phyloP scores from a whole-genome alignment of 2,797 vertebrate species.

The Staurois parvus region DNA sequence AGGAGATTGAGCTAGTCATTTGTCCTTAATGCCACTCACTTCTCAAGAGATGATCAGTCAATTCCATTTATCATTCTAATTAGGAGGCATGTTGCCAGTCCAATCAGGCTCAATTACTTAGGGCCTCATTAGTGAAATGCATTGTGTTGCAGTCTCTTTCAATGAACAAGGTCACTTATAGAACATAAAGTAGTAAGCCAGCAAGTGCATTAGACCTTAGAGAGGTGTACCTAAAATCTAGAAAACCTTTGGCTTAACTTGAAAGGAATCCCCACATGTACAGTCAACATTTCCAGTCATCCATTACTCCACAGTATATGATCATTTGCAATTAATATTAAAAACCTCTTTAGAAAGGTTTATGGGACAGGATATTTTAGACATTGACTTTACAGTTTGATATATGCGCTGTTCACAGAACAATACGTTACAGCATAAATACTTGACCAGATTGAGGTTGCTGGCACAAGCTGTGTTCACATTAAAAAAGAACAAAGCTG shows the following conservation, averaged over 20 bases:
- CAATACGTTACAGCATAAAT: constrained; percentile 21
- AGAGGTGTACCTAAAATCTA: constrained; percentile 60
- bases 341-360: constrained; percentile 14
- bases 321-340: constrained; percentile 29
- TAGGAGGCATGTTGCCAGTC: constrained; percentile 85
- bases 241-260: constrained; percentile 59
- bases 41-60: constrained; percentile 81
- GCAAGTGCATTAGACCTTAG: constrained; percentile 66
- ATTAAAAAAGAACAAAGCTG: constrained; percentile 15
- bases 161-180: constrained; percentile 78
- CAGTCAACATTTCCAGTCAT: constrained; percentile 23
- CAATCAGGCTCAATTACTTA: constrained; percentile 88
- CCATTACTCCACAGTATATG: constrained; percentile 18
- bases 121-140: constrained; percentile 87
- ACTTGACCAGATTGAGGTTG: neutral
- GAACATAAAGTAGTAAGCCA: constrained; percentile 69
- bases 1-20: constrained; percentile 74
- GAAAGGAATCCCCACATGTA: constrained; percentile 29
- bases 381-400: constrained; percentile 17
- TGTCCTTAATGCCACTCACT: constrained; percentile 79
- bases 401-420: constrained; percentile 14
- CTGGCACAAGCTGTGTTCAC: neutral
- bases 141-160: constrained; percentile 78
- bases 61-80: constrained; percentile 89
- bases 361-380: neutral